Conservation (phyloP, 37 sponge, comb jelly and placozoan species). For the Halisarca cf. caerulea region DNA sequence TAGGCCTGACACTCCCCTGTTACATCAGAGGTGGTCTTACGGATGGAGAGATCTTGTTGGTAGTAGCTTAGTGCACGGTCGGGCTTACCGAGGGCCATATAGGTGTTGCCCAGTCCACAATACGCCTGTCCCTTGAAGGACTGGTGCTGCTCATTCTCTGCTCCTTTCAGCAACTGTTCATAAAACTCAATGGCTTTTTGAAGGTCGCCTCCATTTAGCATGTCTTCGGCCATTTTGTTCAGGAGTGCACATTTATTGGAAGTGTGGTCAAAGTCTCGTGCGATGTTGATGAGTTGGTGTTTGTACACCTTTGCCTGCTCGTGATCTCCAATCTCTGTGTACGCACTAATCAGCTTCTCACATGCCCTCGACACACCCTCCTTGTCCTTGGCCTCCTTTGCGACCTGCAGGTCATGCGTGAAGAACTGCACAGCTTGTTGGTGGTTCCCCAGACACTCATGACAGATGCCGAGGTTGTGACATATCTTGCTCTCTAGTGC, state of each 20-base stretch:
- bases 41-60: slow-evolving; percentile 52
- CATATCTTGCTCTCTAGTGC: slow-evolving; percentile 73
- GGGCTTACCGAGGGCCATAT: slow-evolving; percentile 66
- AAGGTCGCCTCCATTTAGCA: slow-evolving; percentile 58
- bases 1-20: slow-evolving; percentile 75
- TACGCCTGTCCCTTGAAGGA: slow-evolving; percentile 85
- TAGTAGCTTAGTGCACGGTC: slow-evolving; percentile 85
- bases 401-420: slow-evolving; percentile 79
- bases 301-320: slow-evolving; percentile 83
- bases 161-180: slow-evolving; percentile 73
- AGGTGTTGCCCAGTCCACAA: slow-evolving; percentile 78
- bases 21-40: slow-evolving; percentile 61
- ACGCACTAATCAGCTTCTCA: slow-evolving; percentile 72
- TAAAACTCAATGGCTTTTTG: slow-evolving; percentile 84
- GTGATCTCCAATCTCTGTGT: slow-evolving; percentile 71
- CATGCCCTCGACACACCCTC: slow-evolving; percentile 84
- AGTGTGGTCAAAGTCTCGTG: slow-evolving; percentile 70
- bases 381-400: slow-evolving; percentile 83
- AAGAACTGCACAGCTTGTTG: slow-evolving; percentile 83
- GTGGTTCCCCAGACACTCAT: slow-evolving; percentile 81
- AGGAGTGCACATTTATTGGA: slow-evolving; percentile 72
- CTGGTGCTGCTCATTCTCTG: slow-evolving; percentile 82
- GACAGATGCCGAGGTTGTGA: slow-evolving; percentile 78
- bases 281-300: slow-evolving; percentile 66
- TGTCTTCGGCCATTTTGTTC: slow-evolving; percentile 84